Evolutionary conservation across 37 sponge, comb jelly and placozoan species (phyloP).

Genomic region (Mnemiopsis leidyi): DNA sequence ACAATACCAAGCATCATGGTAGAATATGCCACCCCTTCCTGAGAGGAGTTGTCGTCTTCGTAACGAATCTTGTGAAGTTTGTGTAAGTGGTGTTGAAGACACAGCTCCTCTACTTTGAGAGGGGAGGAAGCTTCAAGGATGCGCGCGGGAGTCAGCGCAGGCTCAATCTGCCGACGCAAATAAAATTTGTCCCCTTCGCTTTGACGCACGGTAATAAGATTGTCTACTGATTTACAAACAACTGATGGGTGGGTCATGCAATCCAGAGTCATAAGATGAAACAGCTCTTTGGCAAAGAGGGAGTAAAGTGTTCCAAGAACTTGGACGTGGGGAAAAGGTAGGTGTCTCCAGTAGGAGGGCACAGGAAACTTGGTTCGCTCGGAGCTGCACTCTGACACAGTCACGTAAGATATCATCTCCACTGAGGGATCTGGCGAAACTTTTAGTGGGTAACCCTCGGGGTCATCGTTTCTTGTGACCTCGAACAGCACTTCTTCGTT

Average conservation of each 20-base stretch:
- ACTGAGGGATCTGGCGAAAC: slow-evolving; percentile 25
- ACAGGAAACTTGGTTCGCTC: background rate
- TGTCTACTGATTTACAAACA: background rate
- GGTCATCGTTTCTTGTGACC: slow-evolving; percentile 20
- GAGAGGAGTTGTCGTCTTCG: background rate
- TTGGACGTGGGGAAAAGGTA: slow-evolving; percentile 49
- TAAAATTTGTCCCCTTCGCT: slow-evolving; percentile 25
- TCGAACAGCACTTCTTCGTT: slow-evolving; percentile 35
- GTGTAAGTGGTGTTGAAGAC: slow-evolving; percentile 47
- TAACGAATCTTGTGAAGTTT: slow-evolving; percentile 17
- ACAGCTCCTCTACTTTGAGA: slow-evolving; percentile 28
- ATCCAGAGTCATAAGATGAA: background rate
- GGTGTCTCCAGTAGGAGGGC: slow-evolving; percentile 9
- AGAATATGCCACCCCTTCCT: background rate
- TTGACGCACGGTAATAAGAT: background rate
- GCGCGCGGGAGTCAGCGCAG: background rate
- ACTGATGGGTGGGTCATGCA: background rate
- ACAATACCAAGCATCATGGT: slow-evolving; percentile 44
- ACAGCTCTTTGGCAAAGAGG: slow-evolving; percentile 21
- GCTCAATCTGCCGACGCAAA: background rate
- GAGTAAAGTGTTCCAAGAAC: slow-evolving; percentile 39
- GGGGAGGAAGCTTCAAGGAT: background rate
- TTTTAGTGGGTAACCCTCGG: background rate
- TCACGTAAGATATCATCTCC: slow-evolving; percentile 11
- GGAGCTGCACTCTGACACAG: background rate